Evolutionary conservation across 2,888 invertebrate genomes (phyloP), one percentile per base, ranked within the genome.

Genomic region (Ennomos erosarius): DNA sequence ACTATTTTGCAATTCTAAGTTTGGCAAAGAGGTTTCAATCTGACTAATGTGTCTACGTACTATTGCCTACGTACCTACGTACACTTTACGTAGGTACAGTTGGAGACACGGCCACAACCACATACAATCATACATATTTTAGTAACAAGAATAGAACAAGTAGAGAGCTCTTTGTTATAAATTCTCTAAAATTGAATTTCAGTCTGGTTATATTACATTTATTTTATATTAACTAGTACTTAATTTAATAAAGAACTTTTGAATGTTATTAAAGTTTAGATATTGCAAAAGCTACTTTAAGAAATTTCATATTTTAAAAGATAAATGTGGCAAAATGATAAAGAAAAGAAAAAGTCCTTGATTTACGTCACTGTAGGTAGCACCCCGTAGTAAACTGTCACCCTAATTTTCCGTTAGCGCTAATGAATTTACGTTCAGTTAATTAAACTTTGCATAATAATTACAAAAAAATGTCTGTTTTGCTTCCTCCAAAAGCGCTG

Each of bases 1-100:
- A 84, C 83, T 84, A 84, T 87, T 90, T 90, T 90, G 87, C 89
- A 90, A 90, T 90, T 90, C 89, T 81, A 85, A 89, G 82, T 85
- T 80, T 74, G 77, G 76, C 79, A 83, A 83, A 87, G 87, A 87
- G 87, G 83, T 88, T 89, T 81, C 87, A 90, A 90, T 90, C 83
- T 80, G 78, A 81, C 87, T 90, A 90, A 90, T 90, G 90, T 86
- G 83, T 82, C 82, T 84, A 82, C 74, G 69, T 16, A 16, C 16
- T 16, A 16, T 3, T 78, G 67, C n/a, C n/a, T n/a, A n/a, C 69
- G 63, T 70, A 70, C 59, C 55, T 68, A 70, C 57, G 50, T 69
- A 69, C 64, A 56, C 10, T 12, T 13, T 58, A 57, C 48, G 42
- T 45, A 45, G 37, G 46, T 48, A 40, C n/a, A n/a, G n/a, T 33